Base-by-base conservation (phyloP, 2,888 invertebrate species). In the Oeneis ivallda region DNA sequence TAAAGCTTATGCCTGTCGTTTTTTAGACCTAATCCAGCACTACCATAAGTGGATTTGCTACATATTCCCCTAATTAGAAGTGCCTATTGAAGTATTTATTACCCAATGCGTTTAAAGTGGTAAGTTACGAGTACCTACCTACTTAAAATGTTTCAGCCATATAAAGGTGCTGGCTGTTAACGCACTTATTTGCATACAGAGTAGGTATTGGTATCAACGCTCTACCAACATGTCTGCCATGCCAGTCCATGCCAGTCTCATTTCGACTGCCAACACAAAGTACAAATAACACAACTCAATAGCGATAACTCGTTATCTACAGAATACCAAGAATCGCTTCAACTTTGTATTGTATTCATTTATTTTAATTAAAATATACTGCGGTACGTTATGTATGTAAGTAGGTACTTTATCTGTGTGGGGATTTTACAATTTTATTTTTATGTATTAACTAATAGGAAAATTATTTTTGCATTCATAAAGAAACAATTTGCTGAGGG, bases 231-330 rank as follows among this genome's bases (percentile, higher is more conserved):
- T 61, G 64, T 56, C 66, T 62, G 43, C 50, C n/a, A n/a, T n/a
- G n/a, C n/a, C n/a, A n/a, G n/a, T n/a, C n/a, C n/a, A n/a, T n/a
- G n/a, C n/a, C 53, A 68, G 52, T 64, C 59, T 67, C 64, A 54
- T 67, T 67, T 67, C 63, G 52, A 67, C 64, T 69, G 56, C 52
- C 39, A 53, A 62, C 53, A 62, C 71, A 74, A 69, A 66, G 67
- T 59, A 71, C 26, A 47, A 47, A 45, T 45, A 47, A 50, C 64
- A 69, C 64, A 66, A 68, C 69, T 72, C 65, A 72, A 73, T 72
- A 71, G 50, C 63, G 75, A 78, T 77, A 76, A 75, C 54, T 60
- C 62, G 67, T 74, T 76, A 75, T 76, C 73, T 66, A 67, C 64
- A 65, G 52, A 72, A 67, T 76, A 75, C 77, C 73, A 72, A 66